Base-by-base conservation (phyloP, 2,797 vertebrate genomes). In the Hoplostethus atlanticus region DNA sequence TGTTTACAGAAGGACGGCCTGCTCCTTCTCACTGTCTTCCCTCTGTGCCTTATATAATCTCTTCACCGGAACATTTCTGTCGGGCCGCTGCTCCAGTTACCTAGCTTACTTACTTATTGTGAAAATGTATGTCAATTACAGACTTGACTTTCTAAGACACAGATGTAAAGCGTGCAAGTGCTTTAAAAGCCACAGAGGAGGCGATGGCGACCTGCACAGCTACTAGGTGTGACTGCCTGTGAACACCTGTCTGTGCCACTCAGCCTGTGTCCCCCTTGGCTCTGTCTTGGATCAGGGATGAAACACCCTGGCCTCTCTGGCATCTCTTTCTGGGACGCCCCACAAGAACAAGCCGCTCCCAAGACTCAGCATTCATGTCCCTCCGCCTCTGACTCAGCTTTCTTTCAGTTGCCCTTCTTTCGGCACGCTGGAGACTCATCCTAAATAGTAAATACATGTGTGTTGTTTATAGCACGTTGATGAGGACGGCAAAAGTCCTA, bases 181-280 rank as follows among this genome's bases (percentile, higher is more conserved):
- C 44, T 66, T 73, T 1, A 73, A 28, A 56, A 46, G 51, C 40
- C 12, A 15, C n/a, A 47, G 36, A 58, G 3, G 46, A n/a, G 30
- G 42, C 1, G 52, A 31, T 36, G 10, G 0, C 4, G 5, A 5
- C 21, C 21, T 3, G 28, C 52, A 48, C 64, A 62, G 57, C 71
- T 59, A 50, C 74, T 36, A 2, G 47, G 44, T 28, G 70, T 51
- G 48, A 34, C 54, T 0, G n/a, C 48, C 40, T 81, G 62, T 72
- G 11, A 54, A 1, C 91, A 92, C 81, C 89, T 89, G 90, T 80
- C 73, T 9, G 57, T 89, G 87, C 90, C 87, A 87, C 46, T 90
- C 76, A 64, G 56, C 25, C 36, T 25, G 12, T 30, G 66, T 34
- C 21, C 21, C 16, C 42, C 25, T 40, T 15, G 9, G n/a, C 47